phyloP scores from a whole-genome alignment of 2,888 invertebrate genomes.

The Xylocampa areola region DNA sequence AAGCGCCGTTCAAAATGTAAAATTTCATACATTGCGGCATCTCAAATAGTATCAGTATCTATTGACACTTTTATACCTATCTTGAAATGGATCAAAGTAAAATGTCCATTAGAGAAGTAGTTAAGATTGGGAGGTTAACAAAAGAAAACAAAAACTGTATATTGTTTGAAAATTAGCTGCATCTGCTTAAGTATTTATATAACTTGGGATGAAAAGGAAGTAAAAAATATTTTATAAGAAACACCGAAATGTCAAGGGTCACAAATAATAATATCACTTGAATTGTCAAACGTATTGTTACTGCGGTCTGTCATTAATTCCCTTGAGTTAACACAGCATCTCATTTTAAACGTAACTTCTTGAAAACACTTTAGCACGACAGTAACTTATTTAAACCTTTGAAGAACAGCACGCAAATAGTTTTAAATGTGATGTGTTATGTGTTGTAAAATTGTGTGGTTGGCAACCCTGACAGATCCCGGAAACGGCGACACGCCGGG shows the following conservation, averaged over 20 bases:
- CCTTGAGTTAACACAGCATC: not conserved
- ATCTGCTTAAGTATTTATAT: slow-evolving; percentile 9
- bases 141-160: no score
- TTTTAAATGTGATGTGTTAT: slow-evolving; percentile 14
- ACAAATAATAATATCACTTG: no score
- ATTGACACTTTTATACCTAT: no score
- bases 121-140: no score
- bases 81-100: no score
- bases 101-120: no score
- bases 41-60: no score
- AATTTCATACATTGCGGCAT: no score
- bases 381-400: slow-evolving; percentile 26
- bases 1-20: no score
- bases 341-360: not conserved
- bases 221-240: no score
- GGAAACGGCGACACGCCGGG: slow-evolving; percentile 81
- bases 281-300: no score
- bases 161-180: not conserved
- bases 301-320: slow-evolving; percentile 7
- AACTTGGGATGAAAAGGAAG: slow-evolving; percentile 3
- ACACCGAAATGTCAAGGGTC: no score
- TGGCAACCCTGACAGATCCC: slow-evolving; percentile 68
- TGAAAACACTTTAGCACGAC: slow-evolving; percentile 9
- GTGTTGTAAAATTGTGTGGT: slow-evolving; percentile 6
- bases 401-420: slow-evolving; percentile 28